Percentiles rank a stretch among this genome's conserved stretches.
Conservation (phyloP, 2,113 vertebrate species). For the Catharus bicknelli region DNA sequence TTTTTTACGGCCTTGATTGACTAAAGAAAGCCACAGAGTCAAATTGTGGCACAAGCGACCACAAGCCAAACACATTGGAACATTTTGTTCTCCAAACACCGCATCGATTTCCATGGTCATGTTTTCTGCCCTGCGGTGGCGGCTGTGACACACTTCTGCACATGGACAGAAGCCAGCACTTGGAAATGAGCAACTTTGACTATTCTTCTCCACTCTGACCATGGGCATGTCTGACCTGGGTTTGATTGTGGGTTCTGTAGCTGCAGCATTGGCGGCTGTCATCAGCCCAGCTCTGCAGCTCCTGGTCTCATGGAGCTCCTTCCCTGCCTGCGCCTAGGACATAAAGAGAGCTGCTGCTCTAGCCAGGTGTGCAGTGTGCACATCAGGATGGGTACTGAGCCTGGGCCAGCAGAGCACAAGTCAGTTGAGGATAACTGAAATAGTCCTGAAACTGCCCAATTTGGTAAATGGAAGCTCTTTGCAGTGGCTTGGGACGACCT, state of each 20-base stretch:
- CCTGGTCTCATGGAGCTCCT: neutral
- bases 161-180: neutral
- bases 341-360: rapidly evolving
- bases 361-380: rapidly evolving
- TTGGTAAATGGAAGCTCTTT: neutral
- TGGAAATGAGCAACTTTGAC: neutral
- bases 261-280: rapidly evolving
- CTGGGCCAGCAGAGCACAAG: neutral
- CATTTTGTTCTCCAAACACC: neutral
- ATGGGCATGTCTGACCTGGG: neutral
- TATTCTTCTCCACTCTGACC: neutral
- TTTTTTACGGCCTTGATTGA: neutral
- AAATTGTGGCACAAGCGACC: neutral
- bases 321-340: neutral
- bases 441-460: neutral
- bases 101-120: rapidly evolving
- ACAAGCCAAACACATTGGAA: neutral
- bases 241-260: neutral
- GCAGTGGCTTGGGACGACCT: neutral
- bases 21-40: conserved; percentile 5
- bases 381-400: neutral
- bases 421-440: neutral
- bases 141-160: neutral
- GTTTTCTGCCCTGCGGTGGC: neutral
- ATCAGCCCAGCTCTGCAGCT: neutral